phyloP scores from a whole-genome alignment of 1,140 invertebrate genomes.

The Dendrolimus kikuchii region DNA sequence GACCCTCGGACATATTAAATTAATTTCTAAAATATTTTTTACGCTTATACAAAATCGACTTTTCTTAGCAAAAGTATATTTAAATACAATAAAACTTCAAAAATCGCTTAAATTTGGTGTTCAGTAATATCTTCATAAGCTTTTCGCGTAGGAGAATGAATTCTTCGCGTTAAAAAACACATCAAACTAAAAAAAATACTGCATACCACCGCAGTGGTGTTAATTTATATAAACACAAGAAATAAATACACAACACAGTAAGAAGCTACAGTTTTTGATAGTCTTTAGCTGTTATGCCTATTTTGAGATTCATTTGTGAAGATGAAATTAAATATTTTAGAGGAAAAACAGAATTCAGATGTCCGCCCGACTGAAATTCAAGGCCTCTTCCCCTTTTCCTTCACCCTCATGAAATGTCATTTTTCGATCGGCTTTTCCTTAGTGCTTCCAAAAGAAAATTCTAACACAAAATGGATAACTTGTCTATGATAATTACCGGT shows the following conservation, averaged over 20 bases:
- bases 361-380: slow-evolving; percentile 22
- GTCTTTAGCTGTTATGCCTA: slow-evolving; percentile 15
- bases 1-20: slow-evolving; percentile 50
- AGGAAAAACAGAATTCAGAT: slow-evolving; percentile 23
- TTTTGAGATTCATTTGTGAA: slow-evolving; percentile 13
- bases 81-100: neutral
- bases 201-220: slow-evolving; percentile 28
- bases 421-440: slow-evolving; percentile 30
- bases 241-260: slow-evolving; percentile 10
- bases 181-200: slow-evolving; percentile 39
- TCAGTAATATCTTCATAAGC: neutral
- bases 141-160: too few relatives aligned
- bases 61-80: slow-evolving; percentile 5
- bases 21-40: slow-evolving; percentile 16
- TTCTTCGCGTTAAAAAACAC: slow-evolving; percentile 24
- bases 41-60: slow-evolving; percentile 5
- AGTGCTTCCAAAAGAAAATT: slow-evolving; percentile 7
- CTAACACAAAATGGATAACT: slow-evolving; percentile 3
- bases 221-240: slow-evolving; percentile 12
- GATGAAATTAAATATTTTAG: slow-evolving; percentile 15
- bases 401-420: slow-evolving; percentile 29
- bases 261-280: slow-evolving; percentile 13
- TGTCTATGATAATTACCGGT: neutral
- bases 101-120: neutral
- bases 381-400: slow-evolving; percentile 24